Percentiles rank a stretch among this genome's conserved stretches.
Conservation (phyloP, 2,888 invertebrate genomes). For the Chaetogeoica ovagalla region DNA sequence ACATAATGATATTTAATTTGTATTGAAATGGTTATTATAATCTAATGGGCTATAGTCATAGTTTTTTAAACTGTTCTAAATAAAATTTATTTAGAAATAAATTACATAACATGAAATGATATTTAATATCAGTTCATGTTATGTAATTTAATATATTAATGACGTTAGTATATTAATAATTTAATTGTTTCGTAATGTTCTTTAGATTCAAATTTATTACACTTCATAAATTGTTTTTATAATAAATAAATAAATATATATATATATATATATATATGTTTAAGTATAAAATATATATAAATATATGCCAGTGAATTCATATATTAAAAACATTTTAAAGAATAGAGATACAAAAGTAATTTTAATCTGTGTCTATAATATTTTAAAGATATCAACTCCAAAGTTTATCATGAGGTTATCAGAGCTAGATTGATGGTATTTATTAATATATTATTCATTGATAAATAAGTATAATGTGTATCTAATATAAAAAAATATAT, state of each 20-base stretch:
- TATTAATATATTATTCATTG: conserved; percentile 22
- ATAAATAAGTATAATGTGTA: background rate
- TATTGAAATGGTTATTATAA: conserved; percentile 20
- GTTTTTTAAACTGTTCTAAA: conserved; percentile 2
- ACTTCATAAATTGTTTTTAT: background rate
- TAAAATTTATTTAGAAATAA: conserved; percentile 2
- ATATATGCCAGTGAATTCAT: too few species aligned
- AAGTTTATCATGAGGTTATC: conserved; percentile 21
- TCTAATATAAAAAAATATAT: background rate
- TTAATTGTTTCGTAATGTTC: conserved; percentile 8
- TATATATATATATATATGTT: too few species aligned
- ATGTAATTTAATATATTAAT: conserved; percentile 3
- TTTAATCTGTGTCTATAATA: background rate
- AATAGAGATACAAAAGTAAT: too few species aligned
- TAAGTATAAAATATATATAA: too few species aligned
- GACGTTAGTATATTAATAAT: background rate
- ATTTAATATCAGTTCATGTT: conserved; percentile 21
- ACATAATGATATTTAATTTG: background rate
- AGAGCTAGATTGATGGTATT: conserved; percentile 18
- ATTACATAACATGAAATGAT: too few species aligned
- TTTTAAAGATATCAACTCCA: conserved; percentile 7
- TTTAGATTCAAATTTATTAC: background rate
- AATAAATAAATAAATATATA: background rate
- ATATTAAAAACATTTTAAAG: too few species aligned
- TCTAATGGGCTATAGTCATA: conserved; percentile 10